Conservation (phyloP, 1,140 invertebrate genomes). For the Drosophila pseudoobscura region DNA sequence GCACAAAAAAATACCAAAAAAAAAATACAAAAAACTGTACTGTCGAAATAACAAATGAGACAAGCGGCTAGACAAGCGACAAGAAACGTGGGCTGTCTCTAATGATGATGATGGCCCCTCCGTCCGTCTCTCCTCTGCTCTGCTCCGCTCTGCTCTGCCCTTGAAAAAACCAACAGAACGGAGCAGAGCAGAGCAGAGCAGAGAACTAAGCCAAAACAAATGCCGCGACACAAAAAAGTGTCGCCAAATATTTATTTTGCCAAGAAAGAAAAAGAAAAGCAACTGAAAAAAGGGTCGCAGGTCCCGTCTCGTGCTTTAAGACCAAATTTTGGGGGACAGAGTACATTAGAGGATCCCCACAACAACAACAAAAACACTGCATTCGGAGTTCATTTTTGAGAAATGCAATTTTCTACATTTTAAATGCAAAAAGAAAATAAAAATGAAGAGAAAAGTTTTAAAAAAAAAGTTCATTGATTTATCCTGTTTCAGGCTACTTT, state of each 20-base stretch:
- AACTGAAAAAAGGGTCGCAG: conserved; percentile 15
- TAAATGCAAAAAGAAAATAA: too few species aligned
- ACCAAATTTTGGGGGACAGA: conserved; percentile 15
- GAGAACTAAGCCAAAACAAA: conserved; percentile 37
- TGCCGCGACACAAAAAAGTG: conserved; percentile 46
- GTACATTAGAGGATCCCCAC: neutral
- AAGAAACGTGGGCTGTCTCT: conserved; percentile 52
- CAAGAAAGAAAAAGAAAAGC: conserved; percentile 18
- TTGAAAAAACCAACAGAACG: neutral
- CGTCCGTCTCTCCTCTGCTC: too few species aligned
- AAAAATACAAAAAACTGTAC: conserved; percentile 14
- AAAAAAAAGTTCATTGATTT: too few species aligned
- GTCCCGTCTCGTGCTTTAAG: neutral
- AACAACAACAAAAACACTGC: too few species aligned
- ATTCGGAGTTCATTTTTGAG: too few species aligned
- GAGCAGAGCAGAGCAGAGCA: conserved; percentile 1
- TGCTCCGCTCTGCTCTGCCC: too few species aligned
- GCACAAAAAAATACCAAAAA: neutral
- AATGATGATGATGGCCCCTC: conserved; percentile 56
- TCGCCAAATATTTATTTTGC: conserved; percentile 65
- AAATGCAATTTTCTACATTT: too few species aligned
- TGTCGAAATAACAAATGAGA: conserved; percentile 43
- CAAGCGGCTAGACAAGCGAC: conserved; percentile 38
- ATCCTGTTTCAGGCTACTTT: too few species aligned
- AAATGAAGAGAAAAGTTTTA: too few species aligned